Evolutionary conservation across 2,797 vertebrate species (phyloP).

Genomic region (Pempheris klunzingeri): DNA sequence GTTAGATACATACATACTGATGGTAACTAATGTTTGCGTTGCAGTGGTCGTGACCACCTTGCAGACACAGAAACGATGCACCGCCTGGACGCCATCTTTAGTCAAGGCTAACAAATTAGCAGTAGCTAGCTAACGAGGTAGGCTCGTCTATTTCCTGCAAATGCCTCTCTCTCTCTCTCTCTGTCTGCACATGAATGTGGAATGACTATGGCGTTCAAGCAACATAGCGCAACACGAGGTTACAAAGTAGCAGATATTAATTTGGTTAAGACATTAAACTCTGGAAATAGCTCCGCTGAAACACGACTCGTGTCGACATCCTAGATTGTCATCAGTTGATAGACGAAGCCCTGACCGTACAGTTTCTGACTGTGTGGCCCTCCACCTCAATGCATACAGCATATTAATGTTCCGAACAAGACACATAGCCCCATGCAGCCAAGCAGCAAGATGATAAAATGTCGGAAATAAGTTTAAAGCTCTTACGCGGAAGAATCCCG

Average conservation of each 20-base stretch:
- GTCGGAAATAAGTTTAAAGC: neutral
- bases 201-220: fast-evolving
- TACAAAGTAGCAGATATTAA: fast-evolving
- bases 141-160: constrained; percentile 59
- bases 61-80: constrained; percentile 19
- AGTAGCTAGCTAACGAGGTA: constrained; percentile 24
- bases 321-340: constrained; percentile 56
- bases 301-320: constrained; percentile 6
- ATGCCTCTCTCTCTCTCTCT: no score
- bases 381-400: neutral
- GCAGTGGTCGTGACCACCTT: constrained; percentile 48
- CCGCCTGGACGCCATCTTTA: constrained; percentile 83
- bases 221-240: fast-evolving
- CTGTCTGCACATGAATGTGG: neutral
- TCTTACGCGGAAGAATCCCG: constrained; percentile 92
- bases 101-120: constrained; percentile 52
- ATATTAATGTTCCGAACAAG: neutral
- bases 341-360: constrained; percentile 68
- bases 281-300: neutral
- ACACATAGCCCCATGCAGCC: neutral
- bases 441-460: fast-evolving
- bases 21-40: neutral
- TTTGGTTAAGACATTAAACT: neutral
- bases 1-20: neutral
- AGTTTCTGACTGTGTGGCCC: constrained; percentile 50